Percentiles rank a stretch among this genome's conserved stretches.
phyloP scores from a whole-genome alignment of 2,797 vertebrate species.

The Mycteria americana region DNA sequence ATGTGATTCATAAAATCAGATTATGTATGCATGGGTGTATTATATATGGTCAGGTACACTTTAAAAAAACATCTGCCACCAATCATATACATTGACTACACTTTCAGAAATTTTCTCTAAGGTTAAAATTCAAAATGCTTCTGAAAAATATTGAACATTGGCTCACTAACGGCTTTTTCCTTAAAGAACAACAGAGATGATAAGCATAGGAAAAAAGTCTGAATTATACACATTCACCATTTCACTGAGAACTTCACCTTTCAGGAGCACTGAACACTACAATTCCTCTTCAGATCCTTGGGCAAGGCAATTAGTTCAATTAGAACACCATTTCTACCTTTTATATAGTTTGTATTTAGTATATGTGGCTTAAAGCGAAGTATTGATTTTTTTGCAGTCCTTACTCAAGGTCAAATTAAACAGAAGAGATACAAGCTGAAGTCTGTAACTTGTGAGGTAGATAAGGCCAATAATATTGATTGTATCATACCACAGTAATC shows the following conservation, averaged over 20 bases:
- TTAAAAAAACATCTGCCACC: neutral
- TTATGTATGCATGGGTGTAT: neutral
- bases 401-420: conserved; percentile 79
- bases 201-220: neutral
- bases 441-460: conserved; percentile 62
- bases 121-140: neutral
- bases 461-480: conserved; percentile 77
- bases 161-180: neutral
- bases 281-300: conserved; percentile 42
- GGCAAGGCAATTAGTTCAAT: conserved; percentile 62
- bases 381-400: conserved; percentile 71
- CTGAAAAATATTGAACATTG: neutral
- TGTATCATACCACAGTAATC: conserved; percentile 79
- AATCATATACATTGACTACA: neutral
- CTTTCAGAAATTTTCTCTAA: neutral
- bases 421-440: conserved; percentile 71
- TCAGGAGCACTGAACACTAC: neutral
- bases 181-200: neutral
- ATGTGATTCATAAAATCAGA: neutral
- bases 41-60: neutral
- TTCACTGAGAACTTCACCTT: conserved; percentile 4
- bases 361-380: conserved; percentile 57
- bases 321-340: conserved; percentile 50
- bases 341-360: conserved; percentile 66
- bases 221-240: neutral